phyloP scores from a whole-genome alignment of 1,140 invertebrate genomes.

The Artemia franciscana region DNA sequence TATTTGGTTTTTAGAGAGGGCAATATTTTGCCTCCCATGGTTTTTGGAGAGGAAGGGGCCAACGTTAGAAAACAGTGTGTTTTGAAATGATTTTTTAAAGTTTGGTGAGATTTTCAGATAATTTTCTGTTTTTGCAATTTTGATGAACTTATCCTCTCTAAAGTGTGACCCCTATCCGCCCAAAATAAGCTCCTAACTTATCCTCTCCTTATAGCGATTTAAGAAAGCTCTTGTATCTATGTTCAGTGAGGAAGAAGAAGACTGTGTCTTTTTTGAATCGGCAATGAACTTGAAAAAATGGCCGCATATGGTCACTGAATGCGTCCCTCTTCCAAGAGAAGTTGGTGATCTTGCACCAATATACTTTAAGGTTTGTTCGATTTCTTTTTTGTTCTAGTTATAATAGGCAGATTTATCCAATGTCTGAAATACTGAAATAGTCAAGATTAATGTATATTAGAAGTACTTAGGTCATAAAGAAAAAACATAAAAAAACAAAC shows the following conservation, averaged over 20 bases:
- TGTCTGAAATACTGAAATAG: background rate
- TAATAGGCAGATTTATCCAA: constrained; percentile 4
- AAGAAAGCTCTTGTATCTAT: constrained; percentile 48
- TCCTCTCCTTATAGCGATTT: constrained; percentile 29
- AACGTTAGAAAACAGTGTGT: no score
- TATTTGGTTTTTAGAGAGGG: no score
- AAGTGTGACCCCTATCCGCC: no score
- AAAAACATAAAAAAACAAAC: no score
- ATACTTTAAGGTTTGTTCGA: constrained; percentile 54
- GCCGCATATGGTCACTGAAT: constrained; percentile 70
- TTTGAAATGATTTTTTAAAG: no score
- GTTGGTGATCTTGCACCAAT: constrained; percentile 64
- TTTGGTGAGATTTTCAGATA: no score
- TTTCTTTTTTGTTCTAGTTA: background rate
- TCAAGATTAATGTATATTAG: background rate
- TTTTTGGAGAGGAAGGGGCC: no score
- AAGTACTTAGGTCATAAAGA: no score
- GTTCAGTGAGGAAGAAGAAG: constrained; percentile 39
- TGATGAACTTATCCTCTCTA: no score
- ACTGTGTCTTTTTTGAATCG: constrained; percentile 79
- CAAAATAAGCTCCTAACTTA: no score
- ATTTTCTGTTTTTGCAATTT: no score
- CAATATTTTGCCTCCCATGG: no score
- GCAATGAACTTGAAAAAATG: constrained; percentile 42
- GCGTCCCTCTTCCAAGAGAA: constrained; percentile 60